Evolutionary conservation across 2,113 vertebrate species (phyloP), one percentile per base, ranked within the genome.

Genomic region (Hiodon alosoides): DNA sequence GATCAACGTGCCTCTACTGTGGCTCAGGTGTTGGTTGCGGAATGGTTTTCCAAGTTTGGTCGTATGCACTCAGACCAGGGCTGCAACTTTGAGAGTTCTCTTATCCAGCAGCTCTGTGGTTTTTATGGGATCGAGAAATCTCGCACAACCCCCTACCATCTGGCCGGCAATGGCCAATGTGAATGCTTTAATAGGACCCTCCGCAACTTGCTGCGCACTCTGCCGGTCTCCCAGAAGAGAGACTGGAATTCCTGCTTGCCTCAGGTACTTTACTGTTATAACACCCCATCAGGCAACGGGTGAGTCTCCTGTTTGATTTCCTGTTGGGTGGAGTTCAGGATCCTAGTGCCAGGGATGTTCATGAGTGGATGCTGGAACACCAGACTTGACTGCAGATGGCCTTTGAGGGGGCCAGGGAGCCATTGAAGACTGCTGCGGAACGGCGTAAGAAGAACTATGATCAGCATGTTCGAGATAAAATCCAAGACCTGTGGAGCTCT

Each of bases 151-250:
- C 13, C 51, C 14, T 69, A 53, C 14, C 48, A 69, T 14, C 48
- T 17, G n/a, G 14, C 10, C n/a, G 10, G 68, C 14, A 69, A 69
- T 69, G 52, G 52, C n/a, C 54, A 71, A 71, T 71, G 69, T 58
- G 54, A 71, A 5, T 16, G 54, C n/a, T 71, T 71, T 71, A 71
- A 71, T 5, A 57, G 54, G 53, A 71, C 55, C n/a, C 17, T 71
- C 17, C 31, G 31, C 17, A 57, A 71, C 31, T 11, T 71, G 9
- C 17, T 71, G 16, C 11, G 54, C 8, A 57, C 69, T 5, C 31
- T 71, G 64, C 16, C 64, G 16, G 64, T 1, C 16, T 8, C 11
- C 0, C n/a, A n/a, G 68, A 69, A 16, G 52, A 52, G 52, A 51
- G 50, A 69, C n/a, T 53, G 9, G 68, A 55, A 13, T 52, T n/a